These are phyloP conservation scores for Loris lydekkerianus DNA, from an alignment of 2,797 vertebrate species.

Conservation along the genomic window DNA sequence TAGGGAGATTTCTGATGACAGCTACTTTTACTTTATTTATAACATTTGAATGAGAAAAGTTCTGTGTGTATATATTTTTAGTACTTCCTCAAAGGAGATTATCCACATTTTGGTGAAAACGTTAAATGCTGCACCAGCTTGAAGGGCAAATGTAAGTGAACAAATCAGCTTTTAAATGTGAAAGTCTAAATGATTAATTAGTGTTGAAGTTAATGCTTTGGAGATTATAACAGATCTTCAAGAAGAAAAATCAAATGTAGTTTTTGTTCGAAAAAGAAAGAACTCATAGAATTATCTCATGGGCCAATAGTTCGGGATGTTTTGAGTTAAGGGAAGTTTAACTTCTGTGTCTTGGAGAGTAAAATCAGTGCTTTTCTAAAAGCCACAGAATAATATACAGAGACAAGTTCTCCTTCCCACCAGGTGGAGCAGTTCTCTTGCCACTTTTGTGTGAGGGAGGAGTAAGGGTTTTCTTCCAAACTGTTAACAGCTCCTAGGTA, in stretches of 20 bases:
- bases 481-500: not conserved
- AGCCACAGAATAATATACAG: slow-evolving; percentile 35
- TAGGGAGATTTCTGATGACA: not conserved
- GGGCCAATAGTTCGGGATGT: not conserved
- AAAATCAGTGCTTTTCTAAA: slow-evolving; percentile 44
- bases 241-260: not conserved
- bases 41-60: not conserved
- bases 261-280: not conserved
- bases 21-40: slow-evolving; percentile 7
- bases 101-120: slow-evolving; percentile 30
- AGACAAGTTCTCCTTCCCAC: slow-evolving; percentile 58
- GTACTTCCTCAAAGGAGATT: not conserved
- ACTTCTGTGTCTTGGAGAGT: not conserved
- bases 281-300: not conserved
- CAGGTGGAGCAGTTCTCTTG: slow-evolving; percentile 62
- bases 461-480: not conserved
- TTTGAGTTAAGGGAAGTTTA: not conserved
- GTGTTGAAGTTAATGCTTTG: not conserved
- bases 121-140: not conserved
- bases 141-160: not conserved
- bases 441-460: not conserved
- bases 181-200: slow-evolving; percentile 52
- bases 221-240: not conserved
- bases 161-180: not conserved
- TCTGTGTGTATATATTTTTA: not conserved